Conservation (phyloP, 2,888 invertebrate genomes). For the Drosophila rubida region DNA sequence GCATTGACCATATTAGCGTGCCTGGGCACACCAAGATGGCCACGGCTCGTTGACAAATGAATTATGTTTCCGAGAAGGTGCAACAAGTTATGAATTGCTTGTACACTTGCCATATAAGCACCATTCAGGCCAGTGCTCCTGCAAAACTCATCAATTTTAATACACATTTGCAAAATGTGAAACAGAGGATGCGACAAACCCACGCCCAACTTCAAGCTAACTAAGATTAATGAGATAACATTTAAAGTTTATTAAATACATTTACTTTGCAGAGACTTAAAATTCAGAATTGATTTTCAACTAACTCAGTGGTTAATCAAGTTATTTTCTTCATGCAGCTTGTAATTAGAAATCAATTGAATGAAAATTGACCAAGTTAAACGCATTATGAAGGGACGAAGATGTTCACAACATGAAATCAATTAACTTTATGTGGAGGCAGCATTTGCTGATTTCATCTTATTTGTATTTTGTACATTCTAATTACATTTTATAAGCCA, state of each 20-base stretch:
- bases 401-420: neutral
- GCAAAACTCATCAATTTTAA: constrained; percentile 16
- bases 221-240: neutral
- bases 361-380: no score
- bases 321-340: no score
- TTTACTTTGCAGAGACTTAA: no score
- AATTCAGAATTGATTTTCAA: no score
- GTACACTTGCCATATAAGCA: constrained; percentile 13
- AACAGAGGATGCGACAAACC: neutral
- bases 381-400: no score
- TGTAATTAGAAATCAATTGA: no score
- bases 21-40: constrained; percentile 20
- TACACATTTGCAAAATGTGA: constrained; percentile 8
- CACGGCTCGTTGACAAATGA: constrained; percentile 69
- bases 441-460: neutral
- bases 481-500: neutral
- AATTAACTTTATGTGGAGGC: neutral
- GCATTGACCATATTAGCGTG: constrained; percentile 76
- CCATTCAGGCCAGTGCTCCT: constrained; percentile 2
- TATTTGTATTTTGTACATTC: neutral
- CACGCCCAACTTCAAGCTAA: neutral
- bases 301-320: no score
- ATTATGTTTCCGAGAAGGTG: constrained; percentile 57
- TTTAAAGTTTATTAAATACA: neutral
- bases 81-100: constrained; percentile 66